Percentiles rank a stretch among this genome's conserved stretches.
Conservation (phyloP, 2,797 vertebrate species). For the Oreortyx pictus region DNA sequence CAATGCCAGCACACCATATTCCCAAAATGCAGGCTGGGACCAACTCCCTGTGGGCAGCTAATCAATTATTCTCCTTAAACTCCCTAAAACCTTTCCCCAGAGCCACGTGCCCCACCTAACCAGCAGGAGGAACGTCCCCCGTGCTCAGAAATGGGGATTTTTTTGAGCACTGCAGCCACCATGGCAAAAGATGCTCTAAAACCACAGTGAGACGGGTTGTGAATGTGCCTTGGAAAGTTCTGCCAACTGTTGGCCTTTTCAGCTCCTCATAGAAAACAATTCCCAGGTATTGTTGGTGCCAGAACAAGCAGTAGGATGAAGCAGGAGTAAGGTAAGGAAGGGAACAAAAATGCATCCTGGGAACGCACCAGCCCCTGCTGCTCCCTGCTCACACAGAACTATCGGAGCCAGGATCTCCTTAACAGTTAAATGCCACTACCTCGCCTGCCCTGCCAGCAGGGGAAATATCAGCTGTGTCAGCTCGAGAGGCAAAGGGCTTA, state of each 20-base stretch:
- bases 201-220: neutral
- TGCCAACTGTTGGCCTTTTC: neutral
- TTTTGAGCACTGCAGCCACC: neutral
- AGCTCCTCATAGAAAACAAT: neutral
- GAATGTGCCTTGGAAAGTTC: neutral
- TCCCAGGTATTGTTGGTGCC: neutral
- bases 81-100: neutral
- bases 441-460: neutral
- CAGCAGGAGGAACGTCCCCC: neutral
- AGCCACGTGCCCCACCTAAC: neutral
- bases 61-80: neutral
- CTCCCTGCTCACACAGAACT: neutral
- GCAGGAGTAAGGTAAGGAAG: neutral
- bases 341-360: neutral
- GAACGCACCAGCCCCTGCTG: neutral
- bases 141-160: neutral
- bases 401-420: neutral
- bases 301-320: neutral
- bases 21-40: neutral
- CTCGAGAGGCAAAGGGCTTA: neutral
- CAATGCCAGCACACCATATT: rapidly evolving
- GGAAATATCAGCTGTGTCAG: slow-evolving; percentile 63
- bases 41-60: neutral
- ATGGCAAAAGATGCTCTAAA: neutral
- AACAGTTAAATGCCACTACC: slow-evolving; percentile 12